Evolutionary conservation across 2,797 vertebrate species (phyloP).

Genomic region (Tauraco hartlaubi): DNA sequence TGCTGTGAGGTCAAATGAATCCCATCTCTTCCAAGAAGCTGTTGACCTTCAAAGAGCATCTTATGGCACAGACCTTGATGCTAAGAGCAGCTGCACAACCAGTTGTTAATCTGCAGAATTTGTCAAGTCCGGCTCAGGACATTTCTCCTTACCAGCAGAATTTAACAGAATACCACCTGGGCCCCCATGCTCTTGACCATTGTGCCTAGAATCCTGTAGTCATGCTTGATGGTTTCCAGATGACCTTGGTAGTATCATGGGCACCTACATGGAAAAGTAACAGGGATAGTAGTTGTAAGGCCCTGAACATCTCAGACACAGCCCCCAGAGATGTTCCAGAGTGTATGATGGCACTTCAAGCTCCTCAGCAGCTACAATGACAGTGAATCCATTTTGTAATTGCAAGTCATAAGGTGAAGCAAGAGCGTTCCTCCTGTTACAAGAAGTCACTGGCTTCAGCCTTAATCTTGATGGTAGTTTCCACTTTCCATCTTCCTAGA

Average conservation of each 20-base stretch:
- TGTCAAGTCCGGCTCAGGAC: background rate
- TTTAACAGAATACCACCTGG: background rate
- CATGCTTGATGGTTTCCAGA: background rate
- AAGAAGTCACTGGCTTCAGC: background rate
- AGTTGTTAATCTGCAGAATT: background rate
- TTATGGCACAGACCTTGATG: background rate
- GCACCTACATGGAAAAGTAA: background rate
- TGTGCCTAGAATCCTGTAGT: background rate
- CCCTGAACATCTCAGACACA: background rate
- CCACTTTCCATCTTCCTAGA: background rate
- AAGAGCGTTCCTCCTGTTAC: background rate
- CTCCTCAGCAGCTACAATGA: background rate
- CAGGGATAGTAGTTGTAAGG: too few species aligned
- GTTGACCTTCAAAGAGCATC: background rate
- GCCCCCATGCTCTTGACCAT: background rate
- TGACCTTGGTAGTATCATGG: background rate
- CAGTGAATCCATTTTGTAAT: background rate
- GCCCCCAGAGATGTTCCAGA: accelerated
- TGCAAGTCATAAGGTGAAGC: background rate
- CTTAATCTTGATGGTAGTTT: background rate
- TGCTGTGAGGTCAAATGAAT: background rate
- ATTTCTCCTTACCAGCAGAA: background rate
- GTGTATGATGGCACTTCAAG: background rate
- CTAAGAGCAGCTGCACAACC: background rate
- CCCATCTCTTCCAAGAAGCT: background rate